phyloP scores from a whole-genome alignment of 1,140 invertebrate genomes.

The Pteromalus puparum region DNA sequence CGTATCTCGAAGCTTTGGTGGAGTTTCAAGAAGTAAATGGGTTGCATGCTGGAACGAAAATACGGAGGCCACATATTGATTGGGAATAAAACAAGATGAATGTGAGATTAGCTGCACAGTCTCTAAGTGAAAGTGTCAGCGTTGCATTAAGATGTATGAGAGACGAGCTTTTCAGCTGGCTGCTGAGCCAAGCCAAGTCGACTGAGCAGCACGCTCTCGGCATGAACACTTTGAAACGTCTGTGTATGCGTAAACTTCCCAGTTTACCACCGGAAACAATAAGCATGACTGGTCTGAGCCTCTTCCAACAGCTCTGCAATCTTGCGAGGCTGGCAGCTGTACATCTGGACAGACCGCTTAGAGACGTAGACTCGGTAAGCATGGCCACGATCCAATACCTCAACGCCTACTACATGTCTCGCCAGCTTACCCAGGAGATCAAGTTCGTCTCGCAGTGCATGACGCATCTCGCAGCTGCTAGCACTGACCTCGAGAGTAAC shows the following conservation, averaged over 20 bases:
- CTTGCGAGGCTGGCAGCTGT: slow-evolving; percentile 84
- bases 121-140: no score
- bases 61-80: not conserved
- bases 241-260: slow-evolving; percentile 93
- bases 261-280: slow-evolving; percentile 90
- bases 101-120: slow-evolving; percentile 23
- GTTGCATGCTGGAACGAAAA: slow-evolving; percentile 8
- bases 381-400: slow-evolving; percentile 95
- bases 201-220: slow-evolving; percentile 94
- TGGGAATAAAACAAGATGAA: slow-evolving; percentile 29
- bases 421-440: slow-evolving; percentile 91
- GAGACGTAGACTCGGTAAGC: slow-evolving; percentile 80
- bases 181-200: slow-evolving; percentile 91
- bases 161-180: slow-evolving; percentile 76
- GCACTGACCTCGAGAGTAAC: slow-evolving; percentile 81
- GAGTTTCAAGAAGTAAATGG: slow-evolving; percentile 42
- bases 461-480: slow-evolving; percentile 89
- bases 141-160: no score
- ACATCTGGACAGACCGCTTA: slow-evolving; percentile 76
- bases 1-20: slow-evolving; percentile 50
- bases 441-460: slow-evolving; percentile 95
- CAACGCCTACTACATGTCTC: slow-evolving; percentile 94
- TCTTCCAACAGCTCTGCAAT: slow-evolving; percentile 94
- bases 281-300: slow-evolving; percentile 91
- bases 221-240: slow-evolving; percentile 88